Evolutionary conservation across 2,888 invertebrate genomes (phyloP), one percentile per base, ranked within the genome.

Genomic region (Hymenopus coronatus): DNA sequence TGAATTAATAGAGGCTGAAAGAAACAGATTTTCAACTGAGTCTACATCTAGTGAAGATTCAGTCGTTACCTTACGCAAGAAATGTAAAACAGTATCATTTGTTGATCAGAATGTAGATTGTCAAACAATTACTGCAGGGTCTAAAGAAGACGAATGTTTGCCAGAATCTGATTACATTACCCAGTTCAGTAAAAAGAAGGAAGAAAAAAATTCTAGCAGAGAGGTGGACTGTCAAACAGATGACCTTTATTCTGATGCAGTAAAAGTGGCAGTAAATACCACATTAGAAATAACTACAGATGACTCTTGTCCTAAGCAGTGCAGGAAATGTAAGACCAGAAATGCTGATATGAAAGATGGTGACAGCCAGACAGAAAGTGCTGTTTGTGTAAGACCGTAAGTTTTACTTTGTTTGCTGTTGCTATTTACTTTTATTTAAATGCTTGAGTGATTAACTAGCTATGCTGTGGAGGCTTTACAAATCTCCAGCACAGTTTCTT

Each of bases 1-100:
- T n/a, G 92, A 93, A n/a, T 90, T 93, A 27, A 92, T 93, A 28
- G 91, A 92, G 88, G 92, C 91, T 87, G 92, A 92, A 87, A 91
- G 91, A 88, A 86, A 87, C 25, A 20, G 20, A 70, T 70, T 70
- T 70, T 20, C 20, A 20, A 6, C 54, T 70, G 54, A 70, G 6
- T 70, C 54, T 0, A 20, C 20, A 20, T 3, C 4, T 6, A 20
- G 20, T 20, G 54, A 70, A 20, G 54, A 70, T 70, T 20, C 54
- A 20, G 1, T 6, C 2, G 20, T 25, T 70, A 15, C 25, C 25
- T 20, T 2, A 6, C 4, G 25, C 20, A 70, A 20, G 20, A 70
- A 25, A 70, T 20, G 20, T 20, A 70, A 8, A 70, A 70, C 15
- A 20, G 54, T 20, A 25, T 70, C 54, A 15, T 70, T 70, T 70